These are phyloP conservation scores for Cololabis saira DNA, from an alignment of 2,113 vertebrate genomes.

Conservation along the genomic window DNA sequence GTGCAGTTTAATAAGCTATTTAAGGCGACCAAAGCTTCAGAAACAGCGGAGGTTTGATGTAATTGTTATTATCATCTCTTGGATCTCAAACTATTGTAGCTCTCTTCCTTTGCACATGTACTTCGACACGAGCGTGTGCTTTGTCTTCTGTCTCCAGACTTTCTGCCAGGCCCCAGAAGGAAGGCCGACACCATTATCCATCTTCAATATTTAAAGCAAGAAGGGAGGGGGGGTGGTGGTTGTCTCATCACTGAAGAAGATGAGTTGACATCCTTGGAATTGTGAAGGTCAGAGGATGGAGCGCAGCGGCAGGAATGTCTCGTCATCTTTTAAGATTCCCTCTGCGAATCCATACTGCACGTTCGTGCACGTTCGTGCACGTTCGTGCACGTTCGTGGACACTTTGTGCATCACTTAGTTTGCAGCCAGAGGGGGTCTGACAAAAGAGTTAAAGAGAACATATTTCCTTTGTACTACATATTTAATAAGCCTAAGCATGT, in stretches of 20 bases:
- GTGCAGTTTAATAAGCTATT: too few relatives aligned
- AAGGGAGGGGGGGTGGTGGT: background rate
- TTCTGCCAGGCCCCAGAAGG: conserved; percentile 39
- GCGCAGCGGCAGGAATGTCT: conserved; percentile 8
- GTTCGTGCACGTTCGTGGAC: conserved; percentile 18
- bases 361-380: conserved; percentile 19
- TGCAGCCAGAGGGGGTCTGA: conserved; percentile 38
- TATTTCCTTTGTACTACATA: conserved; percentile 77
- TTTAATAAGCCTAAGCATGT: conserved; percentile 78
- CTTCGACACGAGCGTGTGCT: background rate
- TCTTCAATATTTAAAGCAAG: conserved; percentile 78
- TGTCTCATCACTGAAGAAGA: conserved; percentile 27
- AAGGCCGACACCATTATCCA: conserved; percentile 67
- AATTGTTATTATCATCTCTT: too few relatives aligned
- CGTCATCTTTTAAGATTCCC: conserved; percentile 1
- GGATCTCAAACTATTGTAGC: accelerated
- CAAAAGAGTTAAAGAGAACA: conserved; percentile 54
- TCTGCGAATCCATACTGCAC: background rate
- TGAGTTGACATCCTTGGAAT: conserved; percentile 33
- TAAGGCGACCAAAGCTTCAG: too few relatives aligned
- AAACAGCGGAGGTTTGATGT: too few relatives aligned
- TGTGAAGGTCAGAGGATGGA: conserved; percentile 55
- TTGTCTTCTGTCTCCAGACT: conserved; percentile 18
- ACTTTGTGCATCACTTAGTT: conserved; percentile 21
- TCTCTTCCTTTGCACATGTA: background rate